phyloP scores from a whole-genome alignment of 2,888 invertebrate species.

The Leucoma salicis region DNA sequence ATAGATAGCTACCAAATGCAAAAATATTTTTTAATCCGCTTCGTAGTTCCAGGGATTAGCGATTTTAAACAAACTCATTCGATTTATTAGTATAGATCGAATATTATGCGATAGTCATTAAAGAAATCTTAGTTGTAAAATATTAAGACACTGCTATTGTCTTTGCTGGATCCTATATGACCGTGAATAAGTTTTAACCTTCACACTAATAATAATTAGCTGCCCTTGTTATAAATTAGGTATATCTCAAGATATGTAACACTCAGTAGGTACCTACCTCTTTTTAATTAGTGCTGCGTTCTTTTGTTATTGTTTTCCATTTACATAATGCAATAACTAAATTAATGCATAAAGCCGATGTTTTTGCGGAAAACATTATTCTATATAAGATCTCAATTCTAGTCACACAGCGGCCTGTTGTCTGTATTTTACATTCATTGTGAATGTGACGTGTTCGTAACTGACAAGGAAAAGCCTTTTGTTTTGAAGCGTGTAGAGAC shows the following conservation, averaged over 20 bases:
- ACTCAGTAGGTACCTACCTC: constrained; percentile 23
- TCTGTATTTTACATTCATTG: constrained; percentile 23
- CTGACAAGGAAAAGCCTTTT: constrained; percentile 8
- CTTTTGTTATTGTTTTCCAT: constrained; percentile 15
- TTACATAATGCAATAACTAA: neutral
- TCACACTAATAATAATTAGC: constrained; percentile 28
- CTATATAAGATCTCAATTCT: constrained; percentile 20
- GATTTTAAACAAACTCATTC: no score
- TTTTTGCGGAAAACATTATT: neutral
- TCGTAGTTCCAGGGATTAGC: no score
- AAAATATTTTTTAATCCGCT: no score
- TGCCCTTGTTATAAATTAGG: constrained; percentile 26
- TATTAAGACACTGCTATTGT: no score
- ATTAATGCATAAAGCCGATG: neutral
- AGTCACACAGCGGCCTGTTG: constrained; percentile 18
- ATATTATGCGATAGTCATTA: no score
- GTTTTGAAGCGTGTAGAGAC: constrained; percentile 8
- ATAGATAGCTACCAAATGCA: no score
- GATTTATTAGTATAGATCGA: no score
- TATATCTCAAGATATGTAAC: constrained; percentile 14
- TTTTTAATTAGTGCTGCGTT: constrained; percentile 16
- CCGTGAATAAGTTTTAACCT: constrained; percentile 49
- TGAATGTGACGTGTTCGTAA: constrained; percentile 1
- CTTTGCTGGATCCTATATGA: constrained; percentile 16
- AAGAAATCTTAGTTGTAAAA: no score